Evolutionary conservation across 2,113 vertebrate genomes (phyloP), one percentile per base, ranked within the genome.

Genomic region (Channa maculata): DNA sequence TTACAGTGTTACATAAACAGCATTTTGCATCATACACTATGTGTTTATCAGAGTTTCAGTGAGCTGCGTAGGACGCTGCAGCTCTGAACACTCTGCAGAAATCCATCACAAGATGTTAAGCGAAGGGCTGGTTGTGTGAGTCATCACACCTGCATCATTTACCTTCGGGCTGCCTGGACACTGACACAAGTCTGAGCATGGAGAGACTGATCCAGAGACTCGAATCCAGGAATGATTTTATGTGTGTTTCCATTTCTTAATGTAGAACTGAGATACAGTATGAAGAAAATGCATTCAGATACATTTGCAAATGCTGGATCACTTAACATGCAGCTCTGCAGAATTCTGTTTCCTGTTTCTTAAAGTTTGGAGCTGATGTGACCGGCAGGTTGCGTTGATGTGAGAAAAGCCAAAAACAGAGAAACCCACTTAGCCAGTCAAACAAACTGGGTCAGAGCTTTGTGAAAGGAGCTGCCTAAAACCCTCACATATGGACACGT

Each of bases 381-480:
- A 52, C 2, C 5, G 15, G 39, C 43, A 15, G 39, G 14, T 8
- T 62, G 60, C 69, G 44, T 0, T 10, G 48, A 75, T 14, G 64
- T 66, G 75, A 58, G 65, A 76, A 76, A 83, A 82, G 71, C 77
- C 66, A 55, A 76, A 90, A 84, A 77, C 83, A 88, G 86, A 83
- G 71, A 86, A 88, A 83, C 70, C 69, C 84, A 88, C 86, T 89
- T 76, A 83, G 60, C 55, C 38, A 38, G 67, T 72, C 67, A 49
- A 70, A 36, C n/a, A 79, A 89, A 89, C 55, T 85, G 80, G 87
- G 88, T 87, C 81, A 88, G 62, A 82, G 79, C 77, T 78, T 61
- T 84, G 73, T 70, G 58, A 79, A 59, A 77, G 74, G 81, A 67
- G 69, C 83, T 58, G 85, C 74, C 73, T 79, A 71, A 37, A 80